phyloP scores from a whole-genome alignment of 37 sponge, comb jelly and placozoan genomes.

The Cliona cf. orientalis region DNA sequence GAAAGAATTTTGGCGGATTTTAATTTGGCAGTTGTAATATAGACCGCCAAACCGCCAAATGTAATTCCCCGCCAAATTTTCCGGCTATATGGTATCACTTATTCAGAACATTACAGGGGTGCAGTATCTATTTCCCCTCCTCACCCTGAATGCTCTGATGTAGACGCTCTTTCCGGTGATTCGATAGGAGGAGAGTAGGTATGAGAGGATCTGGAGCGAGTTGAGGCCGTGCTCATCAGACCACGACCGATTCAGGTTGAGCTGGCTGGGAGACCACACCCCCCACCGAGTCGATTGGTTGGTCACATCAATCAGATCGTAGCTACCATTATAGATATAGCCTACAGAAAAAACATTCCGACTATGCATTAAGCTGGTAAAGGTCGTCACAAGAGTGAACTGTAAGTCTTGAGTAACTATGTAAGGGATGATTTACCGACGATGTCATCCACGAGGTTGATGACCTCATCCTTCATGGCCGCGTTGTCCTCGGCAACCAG shows the following conservation, averaged over 20 bases:
- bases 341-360: conserved; percentile 27
- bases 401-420: not conserved
- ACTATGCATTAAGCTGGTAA: not conserved
- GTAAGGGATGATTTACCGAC: conserved; percentile 44
- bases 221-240: conserved; percentile 87
- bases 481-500: conserved; percentile 55
- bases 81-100: too few species aligned
- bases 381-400: not conserved
- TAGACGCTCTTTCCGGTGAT: conserved; percentile 60
- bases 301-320: conserved; percentile 66
- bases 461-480: conserved; percentile 41
- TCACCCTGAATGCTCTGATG: conserved; percentile 63
- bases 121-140: too few species aligned
- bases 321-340: conserved; percentile 63
- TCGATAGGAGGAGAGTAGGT: conserved; percentile 76
- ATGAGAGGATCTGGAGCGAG: conserved; percentile 79
- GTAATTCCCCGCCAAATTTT: too few species aligned
- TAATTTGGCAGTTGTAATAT: too few species aligned
- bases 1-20: too few species aligned
- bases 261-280: conserved; percentile 74
- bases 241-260: conserved; percentile 81
- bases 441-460: conserved; percentile 46
- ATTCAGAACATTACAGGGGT: too few species aligned
- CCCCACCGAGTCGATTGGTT: conserved; percentile 81
- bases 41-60: too few species aligned